Evolutionary conservation across 1,140 invertebrate genomes (phyloP).

Genomic region (Theocolax elegans): DNA sequence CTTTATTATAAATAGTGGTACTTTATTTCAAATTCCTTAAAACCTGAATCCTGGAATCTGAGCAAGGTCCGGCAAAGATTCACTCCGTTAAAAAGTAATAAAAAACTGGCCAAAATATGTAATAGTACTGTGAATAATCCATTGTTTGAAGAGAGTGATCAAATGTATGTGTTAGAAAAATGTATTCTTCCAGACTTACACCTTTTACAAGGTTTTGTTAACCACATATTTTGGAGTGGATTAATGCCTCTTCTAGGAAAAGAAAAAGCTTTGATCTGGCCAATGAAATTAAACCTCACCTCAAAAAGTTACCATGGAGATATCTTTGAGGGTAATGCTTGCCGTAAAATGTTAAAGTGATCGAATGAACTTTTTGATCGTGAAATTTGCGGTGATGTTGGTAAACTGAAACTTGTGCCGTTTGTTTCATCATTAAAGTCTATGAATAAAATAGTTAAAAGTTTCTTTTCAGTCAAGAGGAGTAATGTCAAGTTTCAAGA

Average conservation of each 20-base stretch:
- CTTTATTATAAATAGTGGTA: too few relatives aligned
- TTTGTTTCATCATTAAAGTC: constrained; percentile 3
- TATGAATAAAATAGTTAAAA: constrained; percentile 8
- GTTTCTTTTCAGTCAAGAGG: constrained; percentile 2
- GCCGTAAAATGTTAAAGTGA: constrained; percentile 30
- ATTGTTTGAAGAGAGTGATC: background rate
- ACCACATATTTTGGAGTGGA: constrained; percentile 41
- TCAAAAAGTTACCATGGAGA: constrained; percentile 38
- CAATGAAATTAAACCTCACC: constrained; percentile 32
- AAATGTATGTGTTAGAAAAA: constrained; percentile 20
- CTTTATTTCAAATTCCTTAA: too few relatives aligned
- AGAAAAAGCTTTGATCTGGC: constrained; percentile 37
- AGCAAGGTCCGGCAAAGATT: too few relatives aligned
- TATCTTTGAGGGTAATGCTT: constrained; percentile 39
- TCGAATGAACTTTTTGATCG: constrained; percentile 10
- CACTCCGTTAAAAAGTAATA: too few relatives aligned
- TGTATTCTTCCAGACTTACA: constrained; percentile 17
- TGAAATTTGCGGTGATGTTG: constrained; percentile 4
- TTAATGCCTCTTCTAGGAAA: background rate
- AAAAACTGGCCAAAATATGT: too few relatives aligned
- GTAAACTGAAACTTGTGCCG: background rate
- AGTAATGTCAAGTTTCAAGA: background rate
- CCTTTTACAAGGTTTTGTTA: constrained; percentile 29
- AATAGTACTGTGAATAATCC: too few relatives aligned
- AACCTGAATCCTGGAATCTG: too few relatives aligned